Conservation (phyloP, 2,113 vertebrate species). For the Muntiacus reevesi region DNA sequence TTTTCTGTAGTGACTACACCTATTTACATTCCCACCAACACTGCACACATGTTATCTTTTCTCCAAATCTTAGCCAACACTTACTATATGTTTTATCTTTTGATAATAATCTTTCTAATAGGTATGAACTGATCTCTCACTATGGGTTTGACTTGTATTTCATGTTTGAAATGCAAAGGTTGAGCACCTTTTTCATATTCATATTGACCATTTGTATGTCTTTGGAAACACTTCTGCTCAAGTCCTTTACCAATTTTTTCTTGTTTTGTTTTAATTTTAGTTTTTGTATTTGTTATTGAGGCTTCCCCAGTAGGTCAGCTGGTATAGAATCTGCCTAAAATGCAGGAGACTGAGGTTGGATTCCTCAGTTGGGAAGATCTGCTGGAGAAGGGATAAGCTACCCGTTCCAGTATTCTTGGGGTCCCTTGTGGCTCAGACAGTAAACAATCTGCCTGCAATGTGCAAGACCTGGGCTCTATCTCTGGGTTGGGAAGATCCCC, state of each 20-base stretch:
- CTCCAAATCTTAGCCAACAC: background rate
- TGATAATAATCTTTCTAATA: background rate
- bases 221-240: background rate
- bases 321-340: background rate
- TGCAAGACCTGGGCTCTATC: background rate
- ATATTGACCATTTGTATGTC: background rate
- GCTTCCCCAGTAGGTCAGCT: background rate
- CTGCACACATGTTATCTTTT: background rate
- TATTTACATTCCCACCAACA: background rate
- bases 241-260: background rate
- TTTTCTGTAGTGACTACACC: background rate
- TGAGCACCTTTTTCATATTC: background rate
- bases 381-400: background rate
- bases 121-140: background rate
- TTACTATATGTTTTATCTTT: background rate
- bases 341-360: background rate
- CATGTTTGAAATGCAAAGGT: background rate
- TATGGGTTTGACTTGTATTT: background rate
- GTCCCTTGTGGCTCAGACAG: background rate
- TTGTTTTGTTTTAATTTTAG: background rate
- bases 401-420: background rate
- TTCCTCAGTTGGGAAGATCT: background rate
- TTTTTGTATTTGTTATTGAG: background rate
- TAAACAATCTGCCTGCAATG: background rate
- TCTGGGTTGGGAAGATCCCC: background rate